Percentiles rank a stretch among this genome's conserved stretches.
phyloP scores from a whole-genome alignment of 2,113 vertebrate genomes.

The Petaurus breviceps region DNA sequence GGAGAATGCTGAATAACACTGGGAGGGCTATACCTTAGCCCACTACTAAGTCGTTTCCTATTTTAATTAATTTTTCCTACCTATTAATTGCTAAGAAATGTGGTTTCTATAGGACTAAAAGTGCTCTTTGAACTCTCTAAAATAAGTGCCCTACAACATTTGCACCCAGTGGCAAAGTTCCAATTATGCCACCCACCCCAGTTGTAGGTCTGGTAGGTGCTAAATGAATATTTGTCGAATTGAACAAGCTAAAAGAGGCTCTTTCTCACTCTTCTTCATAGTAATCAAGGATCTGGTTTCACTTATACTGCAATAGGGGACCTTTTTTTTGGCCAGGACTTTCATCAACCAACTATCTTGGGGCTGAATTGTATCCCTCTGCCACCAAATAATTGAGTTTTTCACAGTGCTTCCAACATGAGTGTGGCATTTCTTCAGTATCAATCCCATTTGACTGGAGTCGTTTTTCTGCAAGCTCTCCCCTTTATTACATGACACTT shows the following conservation, averaged over 20 bases:
- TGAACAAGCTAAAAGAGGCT: background rate
- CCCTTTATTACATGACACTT: background rate
- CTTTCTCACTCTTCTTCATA: background rate
- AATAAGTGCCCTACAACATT: background rate
- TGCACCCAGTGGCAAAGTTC: background rate
- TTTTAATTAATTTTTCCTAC: background rate
- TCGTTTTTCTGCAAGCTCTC: background rate
- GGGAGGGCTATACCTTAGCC: background rate
- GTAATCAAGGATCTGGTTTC: background rate
- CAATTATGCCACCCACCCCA: background rate
- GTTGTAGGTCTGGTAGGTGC: background rate
- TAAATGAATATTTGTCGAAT: background rate
- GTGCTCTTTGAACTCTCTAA: background rate
- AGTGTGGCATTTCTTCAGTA: constrained; percentile 6
- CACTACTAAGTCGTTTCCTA: background rate
- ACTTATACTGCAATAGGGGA: background rate
- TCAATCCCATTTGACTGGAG: constrained; percentile 19
- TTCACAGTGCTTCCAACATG: background rate
- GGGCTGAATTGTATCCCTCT: background rate
- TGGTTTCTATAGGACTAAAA: background rate
- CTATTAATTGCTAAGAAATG: background rate
- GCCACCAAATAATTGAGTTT: background rate
- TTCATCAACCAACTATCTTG: background rate
- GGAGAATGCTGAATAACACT: background rate
- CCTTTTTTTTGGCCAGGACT: background rate